These are phyloP conservation scores for Leptura quadrifasciata DNA, from an alignment of 2,888 invertebrate genomes.

Conservation along the genomic window DNA sequence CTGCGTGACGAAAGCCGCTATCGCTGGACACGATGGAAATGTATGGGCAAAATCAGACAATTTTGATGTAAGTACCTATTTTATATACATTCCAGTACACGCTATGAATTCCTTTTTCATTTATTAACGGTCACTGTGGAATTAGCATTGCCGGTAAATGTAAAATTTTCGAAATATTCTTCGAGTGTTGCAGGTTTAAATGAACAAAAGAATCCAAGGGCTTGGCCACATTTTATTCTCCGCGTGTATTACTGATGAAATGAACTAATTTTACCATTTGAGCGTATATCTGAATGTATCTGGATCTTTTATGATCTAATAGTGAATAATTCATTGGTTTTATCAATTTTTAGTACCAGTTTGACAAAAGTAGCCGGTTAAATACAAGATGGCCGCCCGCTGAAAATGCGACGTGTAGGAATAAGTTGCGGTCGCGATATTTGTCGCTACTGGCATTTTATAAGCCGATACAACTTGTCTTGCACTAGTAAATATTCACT, in stretches of 20 bases:
- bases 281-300: not conserved
- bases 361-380: conserved; percentile 62
- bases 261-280: conserved; percentile 17
- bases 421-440: conserved; percentile 40
- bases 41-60: conserved; percentile 95
- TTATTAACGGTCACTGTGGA: conserved; percentile 41
- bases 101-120: conserved; percentile 43
- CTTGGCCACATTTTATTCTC: conserved; percentile 55
- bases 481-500: not conserved
- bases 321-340: conserved; percentile 20
- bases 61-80: conserved; percentile 88
- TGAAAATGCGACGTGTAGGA: conserved; percentile 68
- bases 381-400: conserved; percentile 70
- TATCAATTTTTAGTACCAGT: conserved; percentile 47
- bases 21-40: conserved; percentile 96
- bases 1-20: conserved; percentile 96
- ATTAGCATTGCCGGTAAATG: not conserved
- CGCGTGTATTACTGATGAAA: not conserved
- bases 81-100: conserved; percentile 33
- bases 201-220: conserved; percentile 60
- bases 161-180: not conserved
- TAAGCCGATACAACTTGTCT: conserved; percentile 29
- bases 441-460: conserved; percentile 40
- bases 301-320: not conserved
- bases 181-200: conserved; percentile 26